Percentiles rank a stretch among this genome's conserved stretches.
phyloP scores from a whole-genome alignment of 1,140 invertebrate genomes.

The Kradibia gibbosae region DNA sequence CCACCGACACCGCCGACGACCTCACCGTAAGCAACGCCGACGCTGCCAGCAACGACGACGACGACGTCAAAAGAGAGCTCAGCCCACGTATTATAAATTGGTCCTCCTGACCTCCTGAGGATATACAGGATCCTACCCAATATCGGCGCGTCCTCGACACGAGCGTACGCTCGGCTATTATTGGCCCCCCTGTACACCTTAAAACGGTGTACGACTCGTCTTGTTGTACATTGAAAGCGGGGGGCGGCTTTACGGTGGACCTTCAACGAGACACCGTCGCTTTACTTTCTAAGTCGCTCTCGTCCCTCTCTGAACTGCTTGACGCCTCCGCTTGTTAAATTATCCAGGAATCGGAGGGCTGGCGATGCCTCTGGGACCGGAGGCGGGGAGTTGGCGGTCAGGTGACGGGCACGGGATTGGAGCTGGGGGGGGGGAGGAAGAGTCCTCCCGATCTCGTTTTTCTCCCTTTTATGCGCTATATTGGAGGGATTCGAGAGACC shows the following conservation, averaged over 20 bases:
- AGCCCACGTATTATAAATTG: background rate
- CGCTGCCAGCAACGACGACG: background rate
- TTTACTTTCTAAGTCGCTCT: background rate
- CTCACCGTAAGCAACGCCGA: background rate
- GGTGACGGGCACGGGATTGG: too few relatives aligned
- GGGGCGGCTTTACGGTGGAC: too few relatives aligned
- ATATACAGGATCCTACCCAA: background rate
- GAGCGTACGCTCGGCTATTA: too few relatives aligned
- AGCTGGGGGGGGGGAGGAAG: too few relatives aligned
- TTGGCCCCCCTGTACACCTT: too few relatives aligned
- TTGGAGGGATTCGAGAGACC: conserved; percentile 10
- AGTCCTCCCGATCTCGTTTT: conserved; percentile 2
- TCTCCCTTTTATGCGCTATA: conserved; percentile 15
- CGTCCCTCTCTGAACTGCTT: conserved; percentile 20
- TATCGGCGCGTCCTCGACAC: background rate
- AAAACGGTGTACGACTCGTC: too few relatives aligned
- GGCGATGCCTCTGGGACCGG: too few relatives aligned
- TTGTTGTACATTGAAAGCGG: too few relatives aligned
- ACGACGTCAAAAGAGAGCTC: background rate
- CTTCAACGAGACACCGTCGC: too few relatives aligned
- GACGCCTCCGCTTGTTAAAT: background rate
- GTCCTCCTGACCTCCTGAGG: too few relatives aligned
- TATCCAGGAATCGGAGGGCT: too few relatives aligned
- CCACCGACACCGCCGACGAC: background rate
- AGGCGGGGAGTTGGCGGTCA: too few relatives aligned